A percentile compares a stretch with the other conserved stretches of the same genome.
These are phyloP conservation scores for Leptinotarsa defecta DNA, from an alignment of 1,140 invertebrate species.

Conservation along the genomic window DNA sequence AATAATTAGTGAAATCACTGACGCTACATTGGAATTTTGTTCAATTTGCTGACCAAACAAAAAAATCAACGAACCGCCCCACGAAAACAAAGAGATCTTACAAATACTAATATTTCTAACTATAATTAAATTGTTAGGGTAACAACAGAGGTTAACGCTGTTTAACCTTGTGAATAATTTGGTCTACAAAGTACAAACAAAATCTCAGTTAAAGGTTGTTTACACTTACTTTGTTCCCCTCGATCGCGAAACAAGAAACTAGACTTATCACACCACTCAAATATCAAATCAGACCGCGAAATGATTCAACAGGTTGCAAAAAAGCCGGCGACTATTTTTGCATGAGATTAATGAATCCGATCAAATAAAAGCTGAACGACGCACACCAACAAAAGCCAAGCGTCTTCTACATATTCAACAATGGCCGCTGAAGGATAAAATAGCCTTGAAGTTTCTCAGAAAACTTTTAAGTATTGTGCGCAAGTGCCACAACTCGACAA, in stretches of 20 bases:
- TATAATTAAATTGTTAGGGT: conserved; percentile 32
- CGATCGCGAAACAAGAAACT: conserved; percentile 27
- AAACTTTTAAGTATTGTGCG: conserved; percentile 53
- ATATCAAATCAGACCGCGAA: conserved; percentile 14
- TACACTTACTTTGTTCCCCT: conserved; percentile 38
- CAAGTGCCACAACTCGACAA: conserved; percentile 36
- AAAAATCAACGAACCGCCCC: conserved; percentile 13
- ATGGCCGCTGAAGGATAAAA: conserved; percentile 54
- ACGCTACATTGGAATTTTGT: conserved; percentile 23
- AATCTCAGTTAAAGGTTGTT: conserved; percentile 42
- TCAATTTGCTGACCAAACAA: conserved; percentile 23
- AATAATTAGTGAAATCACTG: conserved; percentile 21
- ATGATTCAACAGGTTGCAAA: conserved; percentile 44
- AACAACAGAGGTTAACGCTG: conserved; percentile 35
- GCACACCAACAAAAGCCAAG: conserved; percentile 46
- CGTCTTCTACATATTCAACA: conserved; percentile 53
- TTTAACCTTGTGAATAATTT: conserved; percentile 40
- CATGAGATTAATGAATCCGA: conserved; percentile 16
- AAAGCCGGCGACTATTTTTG: conserved; percentile 35
- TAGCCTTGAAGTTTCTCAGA: conserved; percentile 55
- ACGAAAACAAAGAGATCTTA: conserved; percentile 9
- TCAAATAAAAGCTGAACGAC: conserved; percentile 29
- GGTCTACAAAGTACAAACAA: conserved; percentile 39
- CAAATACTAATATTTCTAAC: conserved; percentile 14
- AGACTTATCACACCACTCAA: conserved; percentile 19